phyloP scores from a whole-genome alignment of 2,797 vertebrate species.

The Takifugu rubripes region DNA sequence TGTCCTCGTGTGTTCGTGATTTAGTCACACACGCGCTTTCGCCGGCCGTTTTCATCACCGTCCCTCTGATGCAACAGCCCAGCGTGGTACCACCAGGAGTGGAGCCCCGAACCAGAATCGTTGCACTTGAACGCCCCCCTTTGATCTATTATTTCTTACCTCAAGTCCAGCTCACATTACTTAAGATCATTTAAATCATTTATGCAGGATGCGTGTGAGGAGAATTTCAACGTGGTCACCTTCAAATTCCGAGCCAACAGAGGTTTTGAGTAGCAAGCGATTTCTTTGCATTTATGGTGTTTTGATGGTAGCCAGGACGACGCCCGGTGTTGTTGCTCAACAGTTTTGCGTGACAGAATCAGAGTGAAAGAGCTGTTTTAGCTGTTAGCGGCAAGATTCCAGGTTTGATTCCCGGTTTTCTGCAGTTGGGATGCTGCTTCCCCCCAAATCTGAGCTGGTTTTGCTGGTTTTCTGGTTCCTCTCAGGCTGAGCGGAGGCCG shows the following conservation, averaged over 20 bases:
- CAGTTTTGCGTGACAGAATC: conserved; percentile 18
- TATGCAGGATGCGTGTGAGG: conserved; percentile 45
- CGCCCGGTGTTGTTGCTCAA: too few relatives aligned
- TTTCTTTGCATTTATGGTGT: too few relatives aligned
- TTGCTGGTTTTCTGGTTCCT: conserved; percentile 21
- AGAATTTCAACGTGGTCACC: conserved; percentile 20
- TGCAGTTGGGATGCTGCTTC: too few relatives aligned
- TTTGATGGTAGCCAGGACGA: too few relatives aligned
- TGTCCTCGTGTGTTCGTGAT: conserved; percentile 40
- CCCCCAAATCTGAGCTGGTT: too few relatives aligned
- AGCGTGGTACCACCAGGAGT: conserved; percentile 50
- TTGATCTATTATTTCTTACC: conserved; percentile 72
- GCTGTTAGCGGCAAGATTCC: too few relatives aligned
- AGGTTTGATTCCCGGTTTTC: too few relatives aligned
- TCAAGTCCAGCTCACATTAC: conserved; percentile 48
- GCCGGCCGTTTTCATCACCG: conserved; percentile 67
- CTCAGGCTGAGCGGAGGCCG: conserved; percentile 65
- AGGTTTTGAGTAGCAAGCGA: too few relatives aligned
- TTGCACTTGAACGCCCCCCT: conserved; percentile 45
- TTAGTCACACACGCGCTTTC: conserved; percentile 54
- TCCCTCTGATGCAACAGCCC: conserved; percentile 57
- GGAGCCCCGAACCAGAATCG: conserved; percentile 53
- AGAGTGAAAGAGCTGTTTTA: conserved; percentile 10
- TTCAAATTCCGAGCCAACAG: too few relatives aligned
- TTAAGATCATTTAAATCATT: conserved; percentile 65